Evolutionary conservation across 2,888 invertebrate species (phyloP).

Genomic region (Torymus aiolomorphi): DNA sequence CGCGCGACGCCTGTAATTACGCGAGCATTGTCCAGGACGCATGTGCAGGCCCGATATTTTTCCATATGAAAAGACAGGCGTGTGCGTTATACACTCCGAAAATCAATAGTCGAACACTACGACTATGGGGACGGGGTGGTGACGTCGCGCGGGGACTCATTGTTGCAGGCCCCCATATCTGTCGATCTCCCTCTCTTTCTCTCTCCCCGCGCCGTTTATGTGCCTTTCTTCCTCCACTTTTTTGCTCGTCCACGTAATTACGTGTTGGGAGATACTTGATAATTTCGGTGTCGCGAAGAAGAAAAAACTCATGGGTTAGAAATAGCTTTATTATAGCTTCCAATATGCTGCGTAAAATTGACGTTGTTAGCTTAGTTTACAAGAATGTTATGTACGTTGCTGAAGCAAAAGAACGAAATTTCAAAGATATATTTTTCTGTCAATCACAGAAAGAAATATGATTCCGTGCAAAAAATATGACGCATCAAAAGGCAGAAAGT

Average conservation of each 20-base stretch:
- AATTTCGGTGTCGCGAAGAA: slow-evolving; percentile 11
- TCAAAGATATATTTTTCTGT: not conserved
- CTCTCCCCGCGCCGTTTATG: not conserved
- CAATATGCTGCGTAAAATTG: not conserved
- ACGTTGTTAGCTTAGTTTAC: too few species aligned
- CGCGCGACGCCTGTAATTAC: slow-evolving; percentile 49
- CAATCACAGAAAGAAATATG: not conserved
- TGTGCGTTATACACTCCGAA: slow-evolving; percentile 12
- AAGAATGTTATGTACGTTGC: too few species aligned
- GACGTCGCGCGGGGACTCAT: slow-evolving; percentile 10
- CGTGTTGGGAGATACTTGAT: slow-evolving; percentile 20
- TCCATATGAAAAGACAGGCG: slow-evolving; percentile 44
- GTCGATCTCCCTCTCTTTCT: not conserved
- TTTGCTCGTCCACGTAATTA: slow-evolving; percentile 14
- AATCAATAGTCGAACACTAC: slow-evolving; percentile 50
- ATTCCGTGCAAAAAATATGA: not conserved
- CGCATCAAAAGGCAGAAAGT: not conserved
- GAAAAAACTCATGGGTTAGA: too few species aligned
- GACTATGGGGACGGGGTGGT: not conserved
- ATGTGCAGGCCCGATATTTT: slow-evolving; percentile 6
- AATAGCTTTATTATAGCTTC: too few species aligned
- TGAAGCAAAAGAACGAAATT: too few species aligned
- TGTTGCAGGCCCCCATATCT: slow-evolving; percentile 16
- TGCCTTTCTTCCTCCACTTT: slow-evolving; percentile 4
- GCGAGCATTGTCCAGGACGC: slow-evolving; percentile 41